Percentiles rank a stretch among this genome's conserved stretches.
Evolutionary conservation across 2,113 vertebrate species (phyloP).

Genomic region (Rhea pennata): DNA sequence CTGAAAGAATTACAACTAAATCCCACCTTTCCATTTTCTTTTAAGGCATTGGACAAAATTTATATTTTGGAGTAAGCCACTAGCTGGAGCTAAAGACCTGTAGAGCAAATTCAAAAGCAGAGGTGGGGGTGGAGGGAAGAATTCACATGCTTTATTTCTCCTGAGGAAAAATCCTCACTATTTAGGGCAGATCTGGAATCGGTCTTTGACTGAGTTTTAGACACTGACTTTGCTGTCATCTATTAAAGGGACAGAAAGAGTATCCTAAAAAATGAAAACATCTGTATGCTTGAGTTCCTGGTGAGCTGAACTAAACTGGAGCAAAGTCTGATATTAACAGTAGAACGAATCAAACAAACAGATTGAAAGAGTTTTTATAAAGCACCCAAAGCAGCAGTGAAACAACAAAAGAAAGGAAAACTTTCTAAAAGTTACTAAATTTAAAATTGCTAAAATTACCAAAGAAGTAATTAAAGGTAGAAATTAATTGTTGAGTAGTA

Average conservation of each 20-base stretch:
- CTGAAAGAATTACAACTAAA: not conserved
- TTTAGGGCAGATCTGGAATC: not conserved
- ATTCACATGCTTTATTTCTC: not conserved
- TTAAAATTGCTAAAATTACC: not conserved
- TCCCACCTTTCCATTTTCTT: slow-evolving; percentile 5
- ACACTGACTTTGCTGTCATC: not conserved
- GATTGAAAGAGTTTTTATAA: not conserved
- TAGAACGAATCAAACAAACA: not conserved
- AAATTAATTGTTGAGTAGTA: not conserved
- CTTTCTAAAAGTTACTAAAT: not conserved
- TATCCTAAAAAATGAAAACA: not conserved
- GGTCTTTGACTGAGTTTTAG: not conserved
- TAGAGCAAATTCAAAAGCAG: slow-evolving; percentile 52
- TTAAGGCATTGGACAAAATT: slow-evolving; percentile 40
- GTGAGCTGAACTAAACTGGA: not conserved
- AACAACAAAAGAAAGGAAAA: not conserved
- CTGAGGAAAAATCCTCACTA: slow-evolving; percentile 25
- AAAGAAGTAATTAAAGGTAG: not conserved
- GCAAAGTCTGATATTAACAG: not conserved
- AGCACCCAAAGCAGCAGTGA: not conserved
- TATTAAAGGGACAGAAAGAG: not conserved
- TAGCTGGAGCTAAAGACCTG: slow-evolving; percentile 76
- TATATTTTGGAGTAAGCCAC: slow-evolving; percentile 70
- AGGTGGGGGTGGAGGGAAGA: not conserved
- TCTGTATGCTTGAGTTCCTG: not conserved